A percentile compares a stretch with the other conserved stretches of the same genome.
Evolutionary conservation across 1,140 invertebrate species (phyloP).

Genomic region (Thereuonema tuberculata): DNA sequence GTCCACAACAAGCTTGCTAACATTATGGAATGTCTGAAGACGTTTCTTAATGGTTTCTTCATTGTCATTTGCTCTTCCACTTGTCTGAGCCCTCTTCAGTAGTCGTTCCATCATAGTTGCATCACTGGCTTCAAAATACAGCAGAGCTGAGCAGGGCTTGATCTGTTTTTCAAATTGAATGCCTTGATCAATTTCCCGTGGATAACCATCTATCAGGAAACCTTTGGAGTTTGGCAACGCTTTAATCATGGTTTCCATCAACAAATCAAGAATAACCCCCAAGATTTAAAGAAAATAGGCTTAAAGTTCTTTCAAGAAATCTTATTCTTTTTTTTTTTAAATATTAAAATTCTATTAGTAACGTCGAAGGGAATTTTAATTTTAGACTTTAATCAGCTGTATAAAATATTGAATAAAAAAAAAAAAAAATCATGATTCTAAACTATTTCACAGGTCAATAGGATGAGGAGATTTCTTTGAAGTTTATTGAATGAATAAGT

Average conservation of each 20-base stretch:
- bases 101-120: slow-evolving; percentile 72
- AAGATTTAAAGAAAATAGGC: too few species aligned
- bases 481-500: too few species aligned
- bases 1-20: slow-evolving; percentile 77
- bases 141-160: slow-evolving; percentile 55
- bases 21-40: slow-evolving; percentile 78
- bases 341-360: too few species aligned
- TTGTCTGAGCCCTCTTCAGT: slow-evolving; percentile 69
- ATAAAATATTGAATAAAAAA: too few species aligned
- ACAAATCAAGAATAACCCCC: slow-evolving; percentile 70
- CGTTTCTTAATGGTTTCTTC: slow-evolving; percentile 90
- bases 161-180: slow-evolving; percentile 73
- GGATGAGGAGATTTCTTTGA: too few species aligned
- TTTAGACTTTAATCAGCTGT: too few species aligned
- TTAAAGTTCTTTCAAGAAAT: too few species aligned
- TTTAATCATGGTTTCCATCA: slow-evolving; percentile 69
- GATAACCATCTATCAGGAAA: slow-evolving; percentile 94
- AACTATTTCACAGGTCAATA: too few species aligned
- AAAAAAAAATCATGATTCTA: too few species aligned
- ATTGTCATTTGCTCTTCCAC: slow-evolving; percentile 92
- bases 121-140: slow-evolving; percentile 72
- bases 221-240: slow-evolving; percentile 57
- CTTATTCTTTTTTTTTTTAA: too few species aligned
- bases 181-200: slow-evolving; percentile 78
- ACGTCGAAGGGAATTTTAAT: too few species aligned